phyloP scores from a whole-genome alignment of 2,113 vertebrate species.

The Thinocorus orbignyianus region DNA sequence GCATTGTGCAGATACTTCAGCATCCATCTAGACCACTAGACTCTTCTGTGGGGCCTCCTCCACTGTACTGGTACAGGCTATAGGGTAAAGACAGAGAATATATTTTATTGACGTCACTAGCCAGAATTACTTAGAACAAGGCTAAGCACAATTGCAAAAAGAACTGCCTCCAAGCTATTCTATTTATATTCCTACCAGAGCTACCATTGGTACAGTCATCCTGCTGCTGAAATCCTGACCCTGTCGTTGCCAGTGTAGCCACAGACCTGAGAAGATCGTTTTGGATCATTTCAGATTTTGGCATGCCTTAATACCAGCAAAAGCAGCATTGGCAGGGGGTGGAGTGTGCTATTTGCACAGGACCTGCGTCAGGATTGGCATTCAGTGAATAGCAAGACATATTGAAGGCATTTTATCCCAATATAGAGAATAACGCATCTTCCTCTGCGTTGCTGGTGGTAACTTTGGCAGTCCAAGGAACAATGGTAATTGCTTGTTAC shows the following conservation, averaged over 20 bases:
- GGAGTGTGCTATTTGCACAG: slow-evolving; percentile 57
- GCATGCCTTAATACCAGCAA: slow-evolving; percentile 42
- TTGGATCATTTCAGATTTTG: slow-evolving; percentile 43
- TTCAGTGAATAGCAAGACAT: slow-evolving; percentile 67
- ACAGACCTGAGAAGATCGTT: slow-evolving; percentile 21
- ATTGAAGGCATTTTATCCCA: slow-evolving; percentile 70
- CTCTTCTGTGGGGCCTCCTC: neutral
- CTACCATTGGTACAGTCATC: slow-evolving; percentile 36
- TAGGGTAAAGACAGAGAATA: neutral
- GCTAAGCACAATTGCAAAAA: slow-evolving; percentile 28
- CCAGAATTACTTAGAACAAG: slow-evolving; percentile 45
- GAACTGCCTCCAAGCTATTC: slow-evolving; percentile 53
- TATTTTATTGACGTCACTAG: slow-evolving; percentile 21
- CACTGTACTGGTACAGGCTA: neutral
- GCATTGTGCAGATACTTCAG: neutral
- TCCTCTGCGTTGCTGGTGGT: slow-evolving; percentile 72
- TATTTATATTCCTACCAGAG: slow-evolving; percentile 52
- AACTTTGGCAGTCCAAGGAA: slow-evolving; percentile 75
- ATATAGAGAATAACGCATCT: slow-evolving; percentile 73
- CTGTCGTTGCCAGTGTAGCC: slow-evolving; percentile 3
- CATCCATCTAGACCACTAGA: neutral
- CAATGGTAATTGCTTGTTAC: slow-evolving; percentile 78
- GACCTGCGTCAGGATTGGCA: slow-evolving; percentile 71
- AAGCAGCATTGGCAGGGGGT: slow-evolving; percentile 46
- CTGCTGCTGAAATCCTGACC: slow-evolving; percentile 48